Evolutionary conservation across 2,888 invertebrate genomes (phyloP).

Genomic region (Julus scanicus): DNA sequence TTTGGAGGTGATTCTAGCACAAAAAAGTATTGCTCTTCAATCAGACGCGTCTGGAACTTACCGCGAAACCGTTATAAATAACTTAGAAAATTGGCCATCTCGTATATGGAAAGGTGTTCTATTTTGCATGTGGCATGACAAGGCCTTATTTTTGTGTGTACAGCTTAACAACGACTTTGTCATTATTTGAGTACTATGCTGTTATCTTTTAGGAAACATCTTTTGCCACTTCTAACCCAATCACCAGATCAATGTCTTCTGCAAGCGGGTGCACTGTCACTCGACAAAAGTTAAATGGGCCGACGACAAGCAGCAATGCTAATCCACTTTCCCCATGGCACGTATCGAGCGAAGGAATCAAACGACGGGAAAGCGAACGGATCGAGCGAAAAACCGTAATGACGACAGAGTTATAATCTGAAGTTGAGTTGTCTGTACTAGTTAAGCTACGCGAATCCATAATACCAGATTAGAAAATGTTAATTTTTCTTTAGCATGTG

Average conservation of each 20-base stretch:
- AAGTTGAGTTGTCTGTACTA: not conserved
- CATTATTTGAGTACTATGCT: not conserved
- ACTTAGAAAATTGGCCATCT: not conserved
- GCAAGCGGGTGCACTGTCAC: conserved; percentile 60
- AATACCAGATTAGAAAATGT: not conserved
- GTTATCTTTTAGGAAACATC: conserved; percentile 61
- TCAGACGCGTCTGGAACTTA: not conserved
- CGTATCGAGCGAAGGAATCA: conserved; percentile 56
- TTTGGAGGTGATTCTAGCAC: not conserved
- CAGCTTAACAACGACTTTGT: not conserved
- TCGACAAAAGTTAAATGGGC: conserved; percentile 59
- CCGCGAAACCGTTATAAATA: not conserved
- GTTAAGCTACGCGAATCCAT: not conserved
- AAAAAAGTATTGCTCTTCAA: not conserved
- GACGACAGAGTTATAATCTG: conserved; percentile 61
- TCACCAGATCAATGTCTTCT: conserved; percentile 61
- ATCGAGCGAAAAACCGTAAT: conserved; percentile 60
- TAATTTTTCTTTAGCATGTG: not conserved
- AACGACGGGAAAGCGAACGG: conserved; percentile 58
- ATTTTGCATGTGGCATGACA: not conserved
- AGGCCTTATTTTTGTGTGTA: conserved; percentile 1
- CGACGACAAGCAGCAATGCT: conserved; percentile 54
- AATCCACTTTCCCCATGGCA: conserved; percentile 60
- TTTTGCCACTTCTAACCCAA: conserved; percentile 61
- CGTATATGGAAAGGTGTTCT: not conserved